A percentile compares a stretch with the other conserved stretches of the same genome.
These are phyloP conservation scores for Sarcoramphus papa DNA, from an alignment of 2,797 vertebrate species.

Conservation along the genomic window DNA sequence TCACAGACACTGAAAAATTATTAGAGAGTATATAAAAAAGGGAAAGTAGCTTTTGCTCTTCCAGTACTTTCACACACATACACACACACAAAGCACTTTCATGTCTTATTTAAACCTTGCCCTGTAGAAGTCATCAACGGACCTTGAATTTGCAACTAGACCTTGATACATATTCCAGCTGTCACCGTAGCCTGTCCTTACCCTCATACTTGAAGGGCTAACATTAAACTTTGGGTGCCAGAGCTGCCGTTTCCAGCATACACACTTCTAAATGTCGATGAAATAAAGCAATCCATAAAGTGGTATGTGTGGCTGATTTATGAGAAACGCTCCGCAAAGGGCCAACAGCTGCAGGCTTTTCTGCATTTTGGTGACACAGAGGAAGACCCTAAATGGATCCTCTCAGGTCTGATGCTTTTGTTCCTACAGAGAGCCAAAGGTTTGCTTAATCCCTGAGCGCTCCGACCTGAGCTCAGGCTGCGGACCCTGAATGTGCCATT, in stretches of 20 bases:
- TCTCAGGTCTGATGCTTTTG: not conserved
- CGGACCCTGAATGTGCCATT: not conserved
- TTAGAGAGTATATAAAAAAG: not conserved
- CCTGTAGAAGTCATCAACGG: not conserved
- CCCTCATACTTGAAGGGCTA: not conserved
- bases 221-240: not conserved
- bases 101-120: not conserved
- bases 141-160: not conserved
- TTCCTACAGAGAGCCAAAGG: not conserved
- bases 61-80: not conserved
- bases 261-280: not conserved
- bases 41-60: not conserved
- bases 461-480: not conserved
- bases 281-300: not conserved
- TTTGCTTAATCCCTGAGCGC: not conserved
- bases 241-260: not conserved
- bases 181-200: not conserved
- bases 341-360: not conserved
- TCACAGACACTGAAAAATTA: not conserved
- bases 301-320: rapidly evolving
- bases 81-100: not conserved
- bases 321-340: not conserved
- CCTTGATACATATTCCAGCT: not conserved
- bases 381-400: not conserved
- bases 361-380: not conserved